Conservation (phyloP, 2,888 invertebrate genomes). For the Agrochola litura region DNA sequence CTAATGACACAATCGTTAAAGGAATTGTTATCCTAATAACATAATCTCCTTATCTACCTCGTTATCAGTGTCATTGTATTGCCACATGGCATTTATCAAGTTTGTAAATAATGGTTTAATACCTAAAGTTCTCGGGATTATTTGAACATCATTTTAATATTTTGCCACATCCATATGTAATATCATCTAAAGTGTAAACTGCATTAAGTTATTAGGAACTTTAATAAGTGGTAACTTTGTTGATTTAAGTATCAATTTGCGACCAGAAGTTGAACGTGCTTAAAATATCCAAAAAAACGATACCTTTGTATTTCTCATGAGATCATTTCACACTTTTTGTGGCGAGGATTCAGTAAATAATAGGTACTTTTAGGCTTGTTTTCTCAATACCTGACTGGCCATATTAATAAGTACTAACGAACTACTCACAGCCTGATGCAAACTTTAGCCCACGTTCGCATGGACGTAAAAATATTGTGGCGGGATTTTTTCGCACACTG, state of each 20-base stretch:
- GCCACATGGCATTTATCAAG: slow-evolving; percentile 17
- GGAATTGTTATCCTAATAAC: slow-evolving; percentile 54
- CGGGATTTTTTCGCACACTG: no score
- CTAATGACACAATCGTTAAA: slow-evolving; percentile 33
- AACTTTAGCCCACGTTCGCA: no score
- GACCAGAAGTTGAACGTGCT: not conserved
- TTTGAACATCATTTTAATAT: not conserved
- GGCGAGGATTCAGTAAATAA: not conserved
- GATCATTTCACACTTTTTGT: slow-evolving; percentile 16
- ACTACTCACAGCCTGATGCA: not conserved
- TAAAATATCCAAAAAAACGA: not conserved
- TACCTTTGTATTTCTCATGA: not conserved
- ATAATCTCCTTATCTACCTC: slow-evolving; percentile 66
- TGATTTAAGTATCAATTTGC: slow-evolving; percentile 11
- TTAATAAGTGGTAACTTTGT: not conserved
- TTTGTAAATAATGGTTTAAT: slow-evolving; percentile 31
- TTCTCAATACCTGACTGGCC: not conserved
- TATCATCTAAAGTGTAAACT: not conserved
- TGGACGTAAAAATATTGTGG: no score
- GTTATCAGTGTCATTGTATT: slow-evolving; percentile 44
- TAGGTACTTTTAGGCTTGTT: not conserved
- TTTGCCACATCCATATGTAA: not conserved
- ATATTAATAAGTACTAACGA: not conserved
- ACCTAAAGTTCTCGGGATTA: slow-evolving; percentile 14
- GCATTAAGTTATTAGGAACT: not conserved